These are phyloP conservation scores for Echinarachnius parma DNA, from an alignment of 53 echinoderm and acorn worm genomes.

Conservation along the genomic window DNA sequence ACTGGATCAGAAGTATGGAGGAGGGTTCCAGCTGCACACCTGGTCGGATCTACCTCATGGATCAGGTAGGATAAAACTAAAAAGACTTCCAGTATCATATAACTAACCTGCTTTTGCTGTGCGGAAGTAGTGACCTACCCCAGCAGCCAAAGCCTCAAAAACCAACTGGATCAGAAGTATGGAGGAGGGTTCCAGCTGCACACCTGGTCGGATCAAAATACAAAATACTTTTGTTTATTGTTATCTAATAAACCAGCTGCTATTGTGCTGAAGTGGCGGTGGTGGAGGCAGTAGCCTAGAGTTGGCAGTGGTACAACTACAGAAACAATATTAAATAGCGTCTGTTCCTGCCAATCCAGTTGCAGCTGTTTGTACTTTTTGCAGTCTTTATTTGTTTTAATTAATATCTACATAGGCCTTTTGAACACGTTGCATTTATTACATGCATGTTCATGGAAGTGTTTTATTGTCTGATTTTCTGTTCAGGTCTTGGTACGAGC, in stretches of 20 bases:
- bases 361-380: too few species aligned
- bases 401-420: too few species aligned
- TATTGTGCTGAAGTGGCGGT: too few species aligned
- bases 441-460: not conserved
- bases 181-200: conserved; percentile 89
- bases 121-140: conserved; percentile 76
- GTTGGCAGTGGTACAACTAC: too few species aligned
- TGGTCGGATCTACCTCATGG: conserved; percentile 92
- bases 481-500: conserved; percentile 86
- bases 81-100: too few species aligned
- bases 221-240: too few species aligned
- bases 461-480: not conserved
- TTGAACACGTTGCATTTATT: too few species aligned
- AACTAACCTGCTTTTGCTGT: conserved; percentile 77
- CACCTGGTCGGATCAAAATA: conserved; percentile 86
- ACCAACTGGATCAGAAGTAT: conserved; percentile 75
- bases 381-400: too few species aligned
- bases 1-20: conserved; percentile 66
- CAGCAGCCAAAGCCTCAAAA: conserved; percentile 56
- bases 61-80: conserved; percentile 60
- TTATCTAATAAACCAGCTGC: too few species aligned
- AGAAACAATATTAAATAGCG: too few species aligned
- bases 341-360: too few species aligned
- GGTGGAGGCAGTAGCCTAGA: too few species aligned
- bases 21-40: conserved; percentile 89